Conservation (phyloP, 2,113 vertebrate species). For the Pygoscelis adeliae region DNA sequence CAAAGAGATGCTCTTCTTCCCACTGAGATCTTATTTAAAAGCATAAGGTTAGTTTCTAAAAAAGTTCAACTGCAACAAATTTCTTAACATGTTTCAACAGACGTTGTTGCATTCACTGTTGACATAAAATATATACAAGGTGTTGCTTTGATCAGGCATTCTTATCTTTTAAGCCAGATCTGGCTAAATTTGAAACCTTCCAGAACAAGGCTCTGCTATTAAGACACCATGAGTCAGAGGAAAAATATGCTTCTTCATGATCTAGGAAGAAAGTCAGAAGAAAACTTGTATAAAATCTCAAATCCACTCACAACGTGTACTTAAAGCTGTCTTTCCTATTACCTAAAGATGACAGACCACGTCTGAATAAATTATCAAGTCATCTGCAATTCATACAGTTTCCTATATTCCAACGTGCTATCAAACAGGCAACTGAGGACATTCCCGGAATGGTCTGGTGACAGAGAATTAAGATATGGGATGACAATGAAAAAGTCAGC, state of each 20-base stretch:
- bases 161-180: background rate
- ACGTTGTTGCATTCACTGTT: fast-evolving
- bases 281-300: background rate
- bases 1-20: background rate
- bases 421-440: slow-evolving; percentile 22
- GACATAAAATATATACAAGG: fast-evolving
- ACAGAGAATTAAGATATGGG: slow-evolving; percentile 28
- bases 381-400: slow-evolving; percentile 43
- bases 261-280: background rate
- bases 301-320: background rate
- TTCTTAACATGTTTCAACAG: background rate
- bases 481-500: slow-evolving; percentile 52
- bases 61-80: background rate
- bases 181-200: background rate
- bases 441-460: slow-evolving; percentile 27
- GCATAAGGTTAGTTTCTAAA: background rate
- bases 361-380: slow-evolving; percentile 13
- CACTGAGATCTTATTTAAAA: background rate
- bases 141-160: background rate
- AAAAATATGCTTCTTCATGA: background rate
- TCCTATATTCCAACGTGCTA: background rate
- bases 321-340: background rate
- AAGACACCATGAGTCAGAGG: background rate
- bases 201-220: background rate
- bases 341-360: background rate